Evolutionary conservation across 2,888 invertebrate genomes (phyloP).

Genomic region (Galerucella pusilla): DNA sequence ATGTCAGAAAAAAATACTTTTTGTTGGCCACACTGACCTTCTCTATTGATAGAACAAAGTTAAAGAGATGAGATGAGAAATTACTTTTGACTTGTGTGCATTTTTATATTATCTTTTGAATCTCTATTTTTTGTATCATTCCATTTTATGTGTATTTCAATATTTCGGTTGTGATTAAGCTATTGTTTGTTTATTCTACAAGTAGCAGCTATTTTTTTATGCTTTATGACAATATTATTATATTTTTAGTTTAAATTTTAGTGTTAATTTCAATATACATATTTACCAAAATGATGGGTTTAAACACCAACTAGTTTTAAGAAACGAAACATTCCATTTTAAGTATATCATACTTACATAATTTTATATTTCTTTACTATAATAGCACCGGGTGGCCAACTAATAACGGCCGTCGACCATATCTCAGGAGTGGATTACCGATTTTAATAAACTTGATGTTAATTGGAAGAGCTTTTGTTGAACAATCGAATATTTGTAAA

Average conservation of each 20-base stretch:
- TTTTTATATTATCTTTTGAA: neutral
- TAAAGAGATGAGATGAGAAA: too few species aligned
- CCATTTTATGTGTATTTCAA: neutral
- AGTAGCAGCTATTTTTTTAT: neutral
- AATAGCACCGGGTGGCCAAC: neutral
- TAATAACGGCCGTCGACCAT: too few species aligned
- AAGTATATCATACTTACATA: neutral
- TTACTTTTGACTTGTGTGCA: too few species aligned
- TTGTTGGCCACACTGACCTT: too few species aligned
- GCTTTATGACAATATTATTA: neutral
- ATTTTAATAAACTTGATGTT: too few species aligned
- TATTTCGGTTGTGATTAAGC: neutral
- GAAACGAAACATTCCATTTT: neutral
- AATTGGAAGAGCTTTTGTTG: too few species aligned
- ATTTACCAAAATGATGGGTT: constrained; percentile 1
- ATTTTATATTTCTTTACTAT: neutral
- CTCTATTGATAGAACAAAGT: too few species aligned
- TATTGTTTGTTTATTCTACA: neutral
- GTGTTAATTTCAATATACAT: neutral
- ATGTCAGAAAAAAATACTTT: too few species aligned
- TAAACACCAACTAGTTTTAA: neutral
- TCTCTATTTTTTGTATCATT: neutral
- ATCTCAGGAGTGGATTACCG: too few species aligned
- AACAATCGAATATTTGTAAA: too few species aligned
- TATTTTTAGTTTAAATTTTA: neutral